Conservation (phyloP, 2,797 vertebrate genomes). For the Anguilla megastoma region DNA sequence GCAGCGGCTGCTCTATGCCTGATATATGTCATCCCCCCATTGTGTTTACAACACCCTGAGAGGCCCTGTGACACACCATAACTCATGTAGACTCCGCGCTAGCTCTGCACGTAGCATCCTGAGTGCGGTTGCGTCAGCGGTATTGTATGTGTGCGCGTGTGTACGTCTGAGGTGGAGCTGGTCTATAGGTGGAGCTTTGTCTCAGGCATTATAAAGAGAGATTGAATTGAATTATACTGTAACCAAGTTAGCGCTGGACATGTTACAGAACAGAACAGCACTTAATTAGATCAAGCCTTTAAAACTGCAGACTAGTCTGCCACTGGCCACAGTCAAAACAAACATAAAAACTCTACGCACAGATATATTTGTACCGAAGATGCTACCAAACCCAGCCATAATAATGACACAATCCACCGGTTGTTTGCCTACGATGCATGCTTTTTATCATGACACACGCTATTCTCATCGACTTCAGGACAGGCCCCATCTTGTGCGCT, state of each 20-base stretch:
- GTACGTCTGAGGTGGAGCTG: background rate
- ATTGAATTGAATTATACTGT: constrained; percentile 14
- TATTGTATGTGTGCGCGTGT: background rate
- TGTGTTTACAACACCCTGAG: background rate
- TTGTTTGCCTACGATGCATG: background rate
- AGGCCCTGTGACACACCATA: background rate
- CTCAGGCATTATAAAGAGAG: background rate
- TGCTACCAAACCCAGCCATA: background rate
- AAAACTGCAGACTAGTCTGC: background rate
- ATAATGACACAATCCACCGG: background rate
- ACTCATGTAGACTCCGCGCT: background rate
- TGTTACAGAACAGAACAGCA: constrained; percentile 22
- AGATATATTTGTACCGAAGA: background rate
- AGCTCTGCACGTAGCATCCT: background rate
- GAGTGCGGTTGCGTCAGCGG: background rate
- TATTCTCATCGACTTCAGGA: background rate
- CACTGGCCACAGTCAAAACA: constrained; percentile 18
- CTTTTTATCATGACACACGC: background rate
- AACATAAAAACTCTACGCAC: background rate
- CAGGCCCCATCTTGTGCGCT: background rate
- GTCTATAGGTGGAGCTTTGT: background rate
- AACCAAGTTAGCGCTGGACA: constrained; percentile 26
- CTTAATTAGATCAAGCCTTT: constrained; percentile 13
- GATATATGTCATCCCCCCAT: background rate
- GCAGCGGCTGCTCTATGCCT: background rate